Evolutionary conservation across 2,113 vertebrate species (phyloP).

Genomic region (Grallaria varia): DNA sequence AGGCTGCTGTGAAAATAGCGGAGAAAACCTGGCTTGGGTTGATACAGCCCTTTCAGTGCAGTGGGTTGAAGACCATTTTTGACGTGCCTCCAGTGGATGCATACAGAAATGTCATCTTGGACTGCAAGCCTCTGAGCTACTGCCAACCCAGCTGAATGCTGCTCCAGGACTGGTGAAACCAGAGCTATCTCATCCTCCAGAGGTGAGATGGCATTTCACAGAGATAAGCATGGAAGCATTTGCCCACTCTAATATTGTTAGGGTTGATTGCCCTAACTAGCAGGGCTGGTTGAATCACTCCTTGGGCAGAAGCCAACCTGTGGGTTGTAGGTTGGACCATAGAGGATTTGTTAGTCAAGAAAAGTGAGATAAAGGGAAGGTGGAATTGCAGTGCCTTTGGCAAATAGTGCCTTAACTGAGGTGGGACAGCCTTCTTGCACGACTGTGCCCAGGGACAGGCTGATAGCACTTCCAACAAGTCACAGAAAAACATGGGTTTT

Average conservation of each 20-base stretch:
- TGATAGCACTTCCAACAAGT: neutral
- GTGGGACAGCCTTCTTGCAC: neutral
- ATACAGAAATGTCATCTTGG: neutral
- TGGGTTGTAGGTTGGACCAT: neutral
- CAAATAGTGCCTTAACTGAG: neutral
- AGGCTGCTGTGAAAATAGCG: neutral
- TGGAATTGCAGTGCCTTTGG: neutral
- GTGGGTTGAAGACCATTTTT: neutral
- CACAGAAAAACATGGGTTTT: neutral
- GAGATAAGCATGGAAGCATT: neutral
- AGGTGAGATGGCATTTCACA: neutral
- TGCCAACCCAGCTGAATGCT: neutral
- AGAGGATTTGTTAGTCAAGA: neutral
- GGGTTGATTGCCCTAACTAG: constrained; percentile 6
- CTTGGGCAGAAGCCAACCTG: neutral
- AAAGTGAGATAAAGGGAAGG: neutral
- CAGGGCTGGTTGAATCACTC: neutral
- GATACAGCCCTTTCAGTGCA: neutral
- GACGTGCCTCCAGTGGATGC: neutral
- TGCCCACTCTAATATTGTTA: neutral
- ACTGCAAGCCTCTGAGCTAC: neutral
- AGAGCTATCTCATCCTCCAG: neutral
- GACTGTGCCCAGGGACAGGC: neutral
- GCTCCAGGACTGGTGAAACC: neutral
- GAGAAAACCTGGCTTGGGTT: neutral